These are phyloP conservation scores for Loris lydekkerianus DNA, from an alignment of 2,797 vertebrate species.

Conservation along the genomic window DNA sequence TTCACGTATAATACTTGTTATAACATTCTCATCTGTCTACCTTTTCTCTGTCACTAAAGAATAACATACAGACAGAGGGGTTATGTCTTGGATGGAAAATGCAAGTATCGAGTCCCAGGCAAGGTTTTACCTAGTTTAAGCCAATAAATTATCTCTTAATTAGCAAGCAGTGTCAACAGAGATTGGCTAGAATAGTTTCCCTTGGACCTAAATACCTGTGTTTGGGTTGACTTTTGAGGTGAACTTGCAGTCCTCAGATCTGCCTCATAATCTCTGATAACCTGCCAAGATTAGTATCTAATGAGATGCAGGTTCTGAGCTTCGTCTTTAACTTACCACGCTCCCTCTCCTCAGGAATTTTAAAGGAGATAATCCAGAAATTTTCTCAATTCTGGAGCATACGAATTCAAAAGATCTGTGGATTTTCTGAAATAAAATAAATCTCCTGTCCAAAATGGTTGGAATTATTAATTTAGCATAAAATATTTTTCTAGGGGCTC, in stretches of 20 bases:
- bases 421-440: conserved; percentile 44
- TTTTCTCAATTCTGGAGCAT: conserved; percentile 50
- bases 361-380: neutral
- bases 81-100: neutral
- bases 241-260: neutral
- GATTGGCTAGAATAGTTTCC: neutral
- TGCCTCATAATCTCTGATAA: neutral
- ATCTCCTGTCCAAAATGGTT: neutral
- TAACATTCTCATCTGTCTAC: neutral
- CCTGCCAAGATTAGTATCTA: neutral
- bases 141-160: conserved; percentile 39
- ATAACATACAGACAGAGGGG: neutral
- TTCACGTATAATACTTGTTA: neutral
- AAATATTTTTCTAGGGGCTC: neutral
- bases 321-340: neutral
- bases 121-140: conserved; percentile 37
- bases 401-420: neutral
- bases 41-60: neutral
- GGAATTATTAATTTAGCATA: neutral
- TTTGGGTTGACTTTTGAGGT: neutral
- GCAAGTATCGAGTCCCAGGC: neutral
- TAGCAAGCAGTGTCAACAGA: neutral
- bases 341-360: neutral
- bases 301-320: neutral
- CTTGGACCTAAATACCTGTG: conserved; percentile 11